These are phyloP conservation scores for Dendrolimus pini DNA, from an alignment of 2,888 invertebrate species.

Conservation along the genomic window DNA sequence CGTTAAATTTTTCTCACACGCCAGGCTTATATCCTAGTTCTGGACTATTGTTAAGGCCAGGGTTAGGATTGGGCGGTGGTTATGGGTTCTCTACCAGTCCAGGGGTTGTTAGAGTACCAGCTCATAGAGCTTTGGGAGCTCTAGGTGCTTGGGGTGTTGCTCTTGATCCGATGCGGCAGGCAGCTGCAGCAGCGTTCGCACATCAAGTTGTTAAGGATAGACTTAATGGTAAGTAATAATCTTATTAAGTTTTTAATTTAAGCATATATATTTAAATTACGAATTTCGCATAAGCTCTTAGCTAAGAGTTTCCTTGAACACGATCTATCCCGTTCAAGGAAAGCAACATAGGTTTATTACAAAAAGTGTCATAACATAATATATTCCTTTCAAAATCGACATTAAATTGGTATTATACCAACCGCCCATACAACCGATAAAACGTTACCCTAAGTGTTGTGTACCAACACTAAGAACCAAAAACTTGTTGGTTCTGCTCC, in stretches of 20 bases:
- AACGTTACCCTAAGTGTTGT: too few relatives aligned
- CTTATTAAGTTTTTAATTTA: slow-evolving; percentile 3
- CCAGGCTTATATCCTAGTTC: slow-evolving; percentile 59
- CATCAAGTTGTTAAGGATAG: slow-evolving; percentile 90
- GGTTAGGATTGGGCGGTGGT: slow-evolving; percentile 66
- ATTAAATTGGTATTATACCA: too few relatives aligned
- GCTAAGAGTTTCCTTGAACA: too few relatives aligned
- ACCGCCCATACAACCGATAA: too few relatives aligned
- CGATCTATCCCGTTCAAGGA: too few relatives aligned
- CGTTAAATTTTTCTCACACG: slow-evolving; percentile 61
- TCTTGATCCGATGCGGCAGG: slow-evolving; percentile 79
- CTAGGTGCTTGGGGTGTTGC: slow-evolving; percentile 77
- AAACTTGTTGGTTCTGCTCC: too few relatives aligned
- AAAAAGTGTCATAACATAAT: too few relatives aligned
- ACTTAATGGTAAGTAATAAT: slow-evolving; percentile 81
- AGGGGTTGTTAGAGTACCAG: slow-evolving; percentile 89
- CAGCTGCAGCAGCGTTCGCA: slow-evolving; percentile 84
- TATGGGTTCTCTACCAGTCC: slow-evolving; percentile 79
- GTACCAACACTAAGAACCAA: too few relatives aligned
- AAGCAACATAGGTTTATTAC: too few relatives aligned
- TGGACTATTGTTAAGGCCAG: slow-evolving; percentile 57
- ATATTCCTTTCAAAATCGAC: too few relatives aligned
- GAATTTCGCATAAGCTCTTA: too few relatives aligned
- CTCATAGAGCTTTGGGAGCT: slow-evolving; percentile 80
- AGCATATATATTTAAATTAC: too few relatives aligned